Evolutionary conservation across 1,140 invertebrate species (phyloP), one percentile per base, ranked within the genome.

Genomic region (Diabrotica undecimpunctata): DNA sequence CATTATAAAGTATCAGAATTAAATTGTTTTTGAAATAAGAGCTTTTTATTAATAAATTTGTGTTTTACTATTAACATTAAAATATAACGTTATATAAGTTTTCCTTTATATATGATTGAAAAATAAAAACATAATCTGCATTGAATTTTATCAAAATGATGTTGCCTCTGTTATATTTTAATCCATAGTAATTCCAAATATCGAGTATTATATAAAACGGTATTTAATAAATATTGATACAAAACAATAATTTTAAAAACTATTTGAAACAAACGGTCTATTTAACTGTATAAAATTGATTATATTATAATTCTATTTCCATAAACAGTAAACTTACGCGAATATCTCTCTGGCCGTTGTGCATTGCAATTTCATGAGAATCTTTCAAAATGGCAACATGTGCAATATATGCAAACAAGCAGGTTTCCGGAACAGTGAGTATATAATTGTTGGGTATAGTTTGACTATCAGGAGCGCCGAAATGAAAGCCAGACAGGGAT

Each of bases 371-470:
- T 46, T 46, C 41, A 46, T 46, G 41, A 46, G 41, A 46, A 46
- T 46, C 41, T 46, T 46, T 46, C 41, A 46, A 46, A 46, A 46
- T n/a, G 41, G 41, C 41, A 46, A 46, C 41, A 46, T 46, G n/a
- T 46, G 41, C 41, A 46, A 46, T 46, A 46, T 46, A 46, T 46
- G 41, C 41, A 46, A 46, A 46, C 41, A 46, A 46, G 8, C 41
- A 46, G 41, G 41, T 46, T 46, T 46, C 41, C 41, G 41, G 41
- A 46, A 46, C 41, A 46, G 4, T 46, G 41, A 46, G 41, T 46
- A 5, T 46, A 46, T 46, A 46, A 46, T 46, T 46, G 41, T 46
- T 46, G 41, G 41, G 41, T 46, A 46, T 46, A 46, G 41, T 46
- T 46, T 46, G 41, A 6, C n/a, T 10, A 46, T 46, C 41, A 46